A percentile compares a stretch with the other conserved stretches of the same genome.
Conservation (phyloP, 2,113 vertebrate species). For the Myrmecobius fasciatus region DNA sequence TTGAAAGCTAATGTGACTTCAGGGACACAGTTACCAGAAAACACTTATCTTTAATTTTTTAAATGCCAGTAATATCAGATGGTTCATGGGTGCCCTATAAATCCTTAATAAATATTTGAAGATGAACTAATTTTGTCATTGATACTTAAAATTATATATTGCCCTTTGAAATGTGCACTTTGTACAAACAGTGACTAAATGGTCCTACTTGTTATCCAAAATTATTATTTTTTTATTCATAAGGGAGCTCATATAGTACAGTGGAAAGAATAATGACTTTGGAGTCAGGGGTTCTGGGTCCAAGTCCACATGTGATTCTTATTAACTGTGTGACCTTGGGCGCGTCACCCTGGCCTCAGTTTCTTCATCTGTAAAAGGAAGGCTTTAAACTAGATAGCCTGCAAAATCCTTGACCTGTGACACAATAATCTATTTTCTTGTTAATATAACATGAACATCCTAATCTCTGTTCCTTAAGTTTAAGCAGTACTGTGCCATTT, state of each 20-base stretch:
- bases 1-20: neutral
- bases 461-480: neutral
- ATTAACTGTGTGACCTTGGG: neutral
- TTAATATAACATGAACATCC: neutral
- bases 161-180: neutral
- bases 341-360: neutral
- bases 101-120: conserved; percentile 34
- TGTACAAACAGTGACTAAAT: neutral
- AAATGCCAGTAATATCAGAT: conserved; percentile 26
- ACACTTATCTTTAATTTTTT: conserved; percentile 13
- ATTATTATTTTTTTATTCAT: neutral
- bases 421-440: neutral
- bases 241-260: neutral
- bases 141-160: conserved; percentile 30
- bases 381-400: neutral
- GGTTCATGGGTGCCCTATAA: conserved; percentile 29
- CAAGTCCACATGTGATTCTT: neutral
- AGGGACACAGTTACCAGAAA: conserved; percentile 40
- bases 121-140: neutral
- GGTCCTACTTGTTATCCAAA: neutral
- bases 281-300: neutral
- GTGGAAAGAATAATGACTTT: neutral
- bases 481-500: neutral
- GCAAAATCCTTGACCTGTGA: neutral
- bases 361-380: neutral